Conservation (phyloP, 2,113 vertebrate genomes). For the Nematolebias whitei region DNA sequence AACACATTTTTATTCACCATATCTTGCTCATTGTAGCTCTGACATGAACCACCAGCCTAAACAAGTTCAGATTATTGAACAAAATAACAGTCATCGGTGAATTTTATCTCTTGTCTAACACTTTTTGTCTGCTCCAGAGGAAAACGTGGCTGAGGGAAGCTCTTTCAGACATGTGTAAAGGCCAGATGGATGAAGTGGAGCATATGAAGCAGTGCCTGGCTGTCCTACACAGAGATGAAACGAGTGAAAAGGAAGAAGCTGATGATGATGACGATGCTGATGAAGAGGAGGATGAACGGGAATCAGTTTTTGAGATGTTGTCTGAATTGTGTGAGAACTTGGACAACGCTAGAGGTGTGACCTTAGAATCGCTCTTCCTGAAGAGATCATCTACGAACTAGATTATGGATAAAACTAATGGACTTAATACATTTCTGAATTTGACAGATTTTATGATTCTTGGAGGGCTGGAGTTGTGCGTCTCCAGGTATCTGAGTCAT, state of each 20-base stretch:
- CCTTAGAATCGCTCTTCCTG: neutral
- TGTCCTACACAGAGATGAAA: slow-evolving; percentile 62
- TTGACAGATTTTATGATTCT: slow-evolving; percentile 88
- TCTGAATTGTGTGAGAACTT: slow-evolving; percentile 90
- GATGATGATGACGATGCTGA: slow-evolving; percentile 56
- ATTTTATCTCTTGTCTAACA: neutral
- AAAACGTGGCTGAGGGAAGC: slow-evolving; percentile 86
- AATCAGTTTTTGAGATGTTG: slow-evolving; percentile 83
- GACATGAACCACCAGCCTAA: neutral
- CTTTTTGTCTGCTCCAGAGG: slow-evolving; percentile 69
- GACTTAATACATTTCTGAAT: neutral
- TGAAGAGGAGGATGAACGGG: slow-evolving; percentile 74
- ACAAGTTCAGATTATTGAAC: no score
- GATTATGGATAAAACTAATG: neutral
- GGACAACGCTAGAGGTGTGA: slow-evolving; percentile 88
- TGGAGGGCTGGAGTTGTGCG: slow-evolving; percentile 86
- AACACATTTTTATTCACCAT: neutral
- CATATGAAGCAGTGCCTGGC: slow-evolving; percentile 87
- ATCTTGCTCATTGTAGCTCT: neutral
- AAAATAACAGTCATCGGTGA: no score
- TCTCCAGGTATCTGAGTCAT: slow-evolving; percentile 82
- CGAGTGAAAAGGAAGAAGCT: slow-evolving; percentile 17
- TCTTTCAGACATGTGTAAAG: slow-evolving; percentile 82
- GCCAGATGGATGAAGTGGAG: slow-evolving; percentile 86
- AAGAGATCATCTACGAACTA: no score